Percentiles rank a stretch among this genome's conserved stretches.
phyloP scores from a whole-genome alignment of 2,797 vertebrate species.

The Crypturellus tataupa region DNA sequence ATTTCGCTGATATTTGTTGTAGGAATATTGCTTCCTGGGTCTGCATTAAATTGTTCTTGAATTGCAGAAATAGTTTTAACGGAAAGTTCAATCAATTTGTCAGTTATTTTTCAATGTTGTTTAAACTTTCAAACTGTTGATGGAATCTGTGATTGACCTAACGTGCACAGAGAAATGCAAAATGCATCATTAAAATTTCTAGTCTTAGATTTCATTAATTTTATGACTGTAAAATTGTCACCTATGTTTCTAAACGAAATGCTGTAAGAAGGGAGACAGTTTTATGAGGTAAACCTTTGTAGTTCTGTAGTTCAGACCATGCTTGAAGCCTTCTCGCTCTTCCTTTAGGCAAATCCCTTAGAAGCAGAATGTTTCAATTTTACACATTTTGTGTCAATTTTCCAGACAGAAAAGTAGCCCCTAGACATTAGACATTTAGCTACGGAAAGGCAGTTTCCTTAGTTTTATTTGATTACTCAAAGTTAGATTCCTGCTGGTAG shows the following conservation, averaged over 20 bases:
- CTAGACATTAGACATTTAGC: slow-evolving; percentile 77
- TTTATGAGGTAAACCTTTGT: slow-evolving; percentile 89
- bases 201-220: slow-evolving; percentile 76
- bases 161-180: slow-evolving; percentile 29
- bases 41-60: background rate
- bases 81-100: background rate
- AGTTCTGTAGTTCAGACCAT: slow-evolving; percentile 80
- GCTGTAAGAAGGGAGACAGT: slow-evolving; percentile 87
- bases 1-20: background rate
- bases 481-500: slow-evolving; percentile 81
- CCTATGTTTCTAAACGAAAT: slow-evolving; percentile 88
- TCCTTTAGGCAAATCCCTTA: slow-evolving; percentile 84
- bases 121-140: slow-evolving; percentile 23
- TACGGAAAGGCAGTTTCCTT: slow-evolving; percentile 82
- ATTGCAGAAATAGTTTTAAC: background rate
- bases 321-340: slow-evolving; percentile 76
- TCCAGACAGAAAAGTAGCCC: slow-evolving; percentile 81
- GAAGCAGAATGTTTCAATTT: slow-evolving; percentile 86
- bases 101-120: background rate
- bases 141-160: slow-evolving; percentile 36
- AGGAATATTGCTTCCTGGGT: background rate
- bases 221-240: slow-evolving; percentile 92
- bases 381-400: slow-evolving; percentile 84
- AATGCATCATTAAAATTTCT: slow-evolving; percentile 72
- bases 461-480: slow-evolving; percentile 85